These are phyloP conservation scores for Siphamia tubifer DNA, from an alignment of 2,113 vertebrate species.

Conservation along the genomic window DNA sequence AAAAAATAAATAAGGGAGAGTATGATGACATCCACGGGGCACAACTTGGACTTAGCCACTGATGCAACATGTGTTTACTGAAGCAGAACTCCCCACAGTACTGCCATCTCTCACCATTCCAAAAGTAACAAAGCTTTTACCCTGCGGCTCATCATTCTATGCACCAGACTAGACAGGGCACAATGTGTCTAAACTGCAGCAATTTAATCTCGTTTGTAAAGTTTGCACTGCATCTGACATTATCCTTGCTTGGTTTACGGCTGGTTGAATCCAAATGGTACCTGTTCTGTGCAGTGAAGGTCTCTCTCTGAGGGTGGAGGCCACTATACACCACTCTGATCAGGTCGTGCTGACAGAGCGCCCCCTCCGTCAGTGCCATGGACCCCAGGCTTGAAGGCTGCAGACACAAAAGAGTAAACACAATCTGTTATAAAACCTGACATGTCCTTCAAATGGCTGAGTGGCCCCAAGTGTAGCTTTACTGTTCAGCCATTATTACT, in stretches of 20 bases:
- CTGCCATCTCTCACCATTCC: not conserved
- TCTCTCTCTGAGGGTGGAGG: slow-evolving; percentile 96
- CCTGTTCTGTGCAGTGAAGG: slow-evolving; percentile 98
- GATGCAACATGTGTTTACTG: not conserved
- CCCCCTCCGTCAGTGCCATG: slow-evolving; percentile 96
- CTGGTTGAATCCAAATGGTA: slow-evolving; percentile 39
- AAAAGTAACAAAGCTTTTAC: not conserved
- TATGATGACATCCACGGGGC: not conserved
- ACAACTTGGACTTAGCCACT: not conserved
- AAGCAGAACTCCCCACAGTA: not conserved
- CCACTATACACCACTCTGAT: slow-evolving; percentile 96
- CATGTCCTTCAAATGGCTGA: not conserved
- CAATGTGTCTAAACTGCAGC: not conserved
- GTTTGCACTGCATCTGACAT: not conserved
- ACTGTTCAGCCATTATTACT: not conserved
- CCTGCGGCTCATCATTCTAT: not conserved
- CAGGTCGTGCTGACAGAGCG: slow-evolving; percentile 94
- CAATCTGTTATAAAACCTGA: not conserved
- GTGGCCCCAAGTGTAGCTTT: not conserved
- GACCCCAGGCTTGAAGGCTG: slow-evolving; percentile 96
- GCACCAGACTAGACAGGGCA: not conserved
- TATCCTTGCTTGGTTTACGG: not conserved
- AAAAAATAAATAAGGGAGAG: not conserved
- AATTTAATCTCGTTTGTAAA: not conserved
- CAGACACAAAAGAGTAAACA: not conserved